These are phyloP conservation scores for Propithecus perrieri DNA, from an alignment of 2,797 vertebrate genomes.

Conservation along the genomic window DNA sequence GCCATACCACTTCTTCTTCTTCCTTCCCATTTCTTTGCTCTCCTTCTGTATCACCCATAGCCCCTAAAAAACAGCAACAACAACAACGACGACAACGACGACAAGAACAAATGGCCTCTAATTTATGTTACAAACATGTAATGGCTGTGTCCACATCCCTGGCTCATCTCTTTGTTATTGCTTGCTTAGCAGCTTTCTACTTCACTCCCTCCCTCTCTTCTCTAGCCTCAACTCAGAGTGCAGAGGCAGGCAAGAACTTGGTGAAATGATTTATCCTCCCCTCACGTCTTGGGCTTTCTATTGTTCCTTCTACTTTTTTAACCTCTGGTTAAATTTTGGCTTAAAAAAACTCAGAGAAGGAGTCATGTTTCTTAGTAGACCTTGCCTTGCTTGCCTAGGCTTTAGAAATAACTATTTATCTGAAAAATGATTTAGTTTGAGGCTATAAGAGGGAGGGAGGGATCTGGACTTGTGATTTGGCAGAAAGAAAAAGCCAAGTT, in stretches of 20 bases:
- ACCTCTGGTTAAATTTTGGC: not conserved
- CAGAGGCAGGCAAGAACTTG: not conserved
- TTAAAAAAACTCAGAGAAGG: not conserved
- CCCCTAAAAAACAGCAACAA: not conserved
- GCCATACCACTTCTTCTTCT: not conserved
- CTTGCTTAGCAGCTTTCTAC: not conserved
- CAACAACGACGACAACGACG: not conserved
- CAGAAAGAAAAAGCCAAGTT: not conserved
- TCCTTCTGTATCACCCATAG: too few species aligned
- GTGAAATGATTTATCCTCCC: not conserved
- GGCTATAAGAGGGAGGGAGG: not conserved
- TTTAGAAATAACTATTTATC: not conserved
- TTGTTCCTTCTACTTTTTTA: not conserved
- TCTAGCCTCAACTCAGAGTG: not conserved
- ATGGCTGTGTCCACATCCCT: accelerated
- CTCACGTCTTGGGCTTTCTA: not conserved
- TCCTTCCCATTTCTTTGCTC: not conserved
- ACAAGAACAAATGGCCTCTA: not conserved
- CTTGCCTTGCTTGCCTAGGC: not conserved
- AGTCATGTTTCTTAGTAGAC: not conserved
- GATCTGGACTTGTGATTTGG: not conserved
- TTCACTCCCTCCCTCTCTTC: not conserved
- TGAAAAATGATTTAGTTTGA: not conserved
- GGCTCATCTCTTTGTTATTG: not conserved
- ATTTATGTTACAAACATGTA: not conserved